phyloP scores from a whole-genome alignment of 2,797 vertebrate genomes.

The Sebastes wilsoni region DNA sequence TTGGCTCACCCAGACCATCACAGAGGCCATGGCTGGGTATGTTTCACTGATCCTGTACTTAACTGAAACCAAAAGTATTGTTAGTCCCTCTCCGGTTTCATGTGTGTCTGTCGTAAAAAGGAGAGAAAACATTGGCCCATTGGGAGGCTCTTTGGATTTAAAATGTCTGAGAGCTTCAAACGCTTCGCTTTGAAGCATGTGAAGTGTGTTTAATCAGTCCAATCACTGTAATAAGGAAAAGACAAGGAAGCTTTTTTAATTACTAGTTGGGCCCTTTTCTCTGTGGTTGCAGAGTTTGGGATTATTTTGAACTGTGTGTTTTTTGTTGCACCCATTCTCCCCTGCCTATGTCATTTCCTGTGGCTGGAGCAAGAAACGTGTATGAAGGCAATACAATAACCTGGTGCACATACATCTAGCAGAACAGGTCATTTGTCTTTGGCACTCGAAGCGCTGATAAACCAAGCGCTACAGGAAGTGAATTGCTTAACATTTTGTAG shows the following conservation, averaged over 20 bases:
- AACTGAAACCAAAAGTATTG: conserved; percentile 78
- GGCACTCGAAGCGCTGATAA: conserved; percentile 25
- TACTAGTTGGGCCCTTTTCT: not conserved
- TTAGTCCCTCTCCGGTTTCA: conserved; percentile 70
- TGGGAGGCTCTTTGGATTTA: conserved; percentile 8
- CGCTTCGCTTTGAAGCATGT: not conserved
- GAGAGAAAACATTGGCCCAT: not conserved
- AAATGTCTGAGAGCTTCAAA: not conserved
- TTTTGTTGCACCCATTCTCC: conserved; percentile 1
- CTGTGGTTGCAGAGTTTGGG: conserved; percentile 1
- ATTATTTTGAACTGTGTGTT: conserved; percentile 24
- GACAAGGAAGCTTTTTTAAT: conserved; percentile 4
- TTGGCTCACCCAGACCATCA: conserved; percentile 63
- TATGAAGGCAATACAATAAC: conserved; percentile 29
- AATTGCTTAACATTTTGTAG: conserved; percentile 55
- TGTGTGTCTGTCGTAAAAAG: conserved; percentile 34
- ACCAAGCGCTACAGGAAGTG: conserved; percentile 52
- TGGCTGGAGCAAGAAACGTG: not conserved
- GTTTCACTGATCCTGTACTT: conserved; percentile 70
- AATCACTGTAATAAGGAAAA: conserved; percentile 6
- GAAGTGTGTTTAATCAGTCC: conserved; percentile 1
- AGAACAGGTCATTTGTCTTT: conserved; percentile 48
- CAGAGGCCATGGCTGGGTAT: conserved; percentile 44
- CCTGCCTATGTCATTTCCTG: conserved; percentile 38
- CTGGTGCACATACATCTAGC: conserved; percentile 17